Evolutionary conservation across 1,140 invertebrate species (phyloP).

Genomic region (Monomorium pharaonis): DNA sequence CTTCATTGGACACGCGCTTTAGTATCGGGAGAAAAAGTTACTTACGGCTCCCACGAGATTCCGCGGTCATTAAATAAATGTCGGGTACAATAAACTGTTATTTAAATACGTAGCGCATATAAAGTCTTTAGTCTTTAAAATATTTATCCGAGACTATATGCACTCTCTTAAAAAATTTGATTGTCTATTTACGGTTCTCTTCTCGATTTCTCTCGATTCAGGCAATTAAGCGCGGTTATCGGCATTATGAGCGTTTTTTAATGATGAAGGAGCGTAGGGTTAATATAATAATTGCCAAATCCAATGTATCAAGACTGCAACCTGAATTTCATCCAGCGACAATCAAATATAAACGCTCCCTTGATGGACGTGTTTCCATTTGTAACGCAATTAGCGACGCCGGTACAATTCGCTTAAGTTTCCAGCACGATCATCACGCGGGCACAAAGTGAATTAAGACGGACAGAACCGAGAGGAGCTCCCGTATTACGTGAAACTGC

Average conservation of each 20-base stretch:
- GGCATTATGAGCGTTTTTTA: neutral
- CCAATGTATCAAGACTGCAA: neutral
- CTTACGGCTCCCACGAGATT: neutral
- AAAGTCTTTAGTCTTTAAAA: too few relatives aligned
- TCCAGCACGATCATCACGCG: slow-evolving; percentile 38
- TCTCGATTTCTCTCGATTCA: neutral
- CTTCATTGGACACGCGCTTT: neutral
- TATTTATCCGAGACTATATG: neutral
- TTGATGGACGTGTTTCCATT: slow-evolving; percentile 42
- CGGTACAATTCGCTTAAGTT: slow-evolving; percentile 48
- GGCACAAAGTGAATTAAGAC: slow-evolving; percentile 52
- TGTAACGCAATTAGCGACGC: slow-evolving; percentile 43
- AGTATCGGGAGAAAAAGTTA: neutral
- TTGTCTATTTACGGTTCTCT: neutral
- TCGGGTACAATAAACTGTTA: neutral
- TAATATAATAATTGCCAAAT: slow-evolving; percentile 32
- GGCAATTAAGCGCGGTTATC: neutral
- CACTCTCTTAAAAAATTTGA: neutral
- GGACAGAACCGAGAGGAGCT: neutral
- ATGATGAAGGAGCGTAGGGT: neutral
- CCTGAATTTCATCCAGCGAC: slow-evolving; percentile 18
- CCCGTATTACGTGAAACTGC: slow-evolving; percentile 34
- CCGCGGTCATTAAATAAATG: neutral
- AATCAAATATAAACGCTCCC: slow-evolving; percentile 38
- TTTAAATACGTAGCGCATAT: neutral